Evolutionary conservation across 2,888 invertebrate species (phyloP), one percentile per base, ranked within the genome.

Genomic region (Spisula solida): DNA sequence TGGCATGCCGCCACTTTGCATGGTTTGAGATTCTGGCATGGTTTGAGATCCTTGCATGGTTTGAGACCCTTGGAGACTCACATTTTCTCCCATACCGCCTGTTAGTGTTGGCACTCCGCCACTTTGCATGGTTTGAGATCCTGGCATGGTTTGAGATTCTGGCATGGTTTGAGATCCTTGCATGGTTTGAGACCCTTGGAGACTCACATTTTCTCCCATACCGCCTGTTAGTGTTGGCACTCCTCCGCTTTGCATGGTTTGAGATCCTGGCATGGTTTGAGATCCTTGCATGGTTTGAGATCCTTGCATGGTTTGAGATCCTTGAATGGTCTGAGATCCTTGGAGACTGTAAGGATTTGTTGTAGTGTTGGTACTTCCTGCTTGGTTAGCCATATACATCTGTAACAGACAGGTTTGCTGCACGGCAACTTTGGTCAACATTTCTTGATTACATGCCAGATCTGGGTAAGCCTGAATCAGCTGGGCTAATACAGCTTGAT

Each of bases 341-440:
- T 31, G 31, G 18, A 34, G 34, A 75, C 34, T 2, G 20, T 75
- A 16, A 18, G 75, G 75, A 18, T 34, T 14, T 18, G 34, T 16
- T 20, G 20, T 16, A 75, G 75, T 18, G 31, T 31, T 16, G 75
- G 34, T 31, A 55, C 55, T 80, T 47, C 83, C 83, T 47, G 83
- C 8, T 12, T 70, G 83, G n/a, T 29, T 75, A 51, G n/a, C 34
- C 70, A 93, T 90, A 83, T 93, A 93, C 29, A 86, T 89, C 70
- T 94, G 94, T 6, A 94, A 85, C 16, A 94, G 84, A 56, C 88
- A 66, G n/a, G 94, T 94, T 79, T 94, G 94, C 47, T 94, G 93
- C 14, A 93, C 16, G 34, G 93, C 93, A 4, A 94, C 82, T 18
- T 88, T 83, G 25, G 91, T 91, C 31, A 94, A 82, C 89, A 92